Evolutionary conservation across 1,140 invertebrate species (phyloP).

Genomic region (Cecropterus lyciades): DNA sequence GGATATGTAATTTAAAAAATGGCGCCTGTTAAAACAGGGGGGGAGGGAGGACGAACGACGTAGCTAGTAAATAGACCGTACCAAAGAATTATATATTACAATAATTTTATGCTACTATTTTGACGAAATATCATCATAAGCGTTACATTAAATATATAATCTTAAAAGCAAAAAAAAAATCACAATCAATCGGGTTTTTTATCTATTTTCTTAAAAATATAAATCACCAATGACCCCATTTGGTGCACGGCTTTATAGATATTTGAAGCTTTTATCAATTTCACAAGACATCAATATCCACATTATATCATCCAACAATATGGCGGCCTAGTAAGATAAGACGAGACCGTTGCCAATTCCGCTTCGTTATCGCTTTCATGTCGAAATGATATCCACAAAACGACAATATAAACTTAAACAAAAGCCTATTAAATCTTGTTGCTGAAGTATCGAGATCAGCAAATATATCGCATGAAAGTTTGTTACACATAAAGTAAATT

Average conservation of each 20-base stretch:
- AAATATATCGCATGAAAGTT: too few species aligned
- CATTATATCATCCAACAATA: constrained; percentile 2
- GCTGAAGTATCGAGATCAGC: background rate
- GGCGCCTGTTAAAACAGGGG: too few species aligned
- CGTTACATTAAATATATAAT: too few species aligned
- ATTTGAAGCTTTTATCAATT: background rate
- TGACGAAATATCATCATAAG: too few species aligned
- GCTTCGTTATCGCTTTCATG: background rate
- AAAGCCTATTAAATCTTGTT: background rate
- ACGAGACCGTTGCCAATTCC: background rate
- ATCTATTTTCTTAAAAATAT: background rate
- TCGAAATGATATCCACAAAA: background rate
- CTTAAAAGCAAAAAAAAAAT: too few species aligned
- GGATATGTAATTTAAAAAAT: too few species aligned
- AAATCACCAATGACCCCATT: background rate
- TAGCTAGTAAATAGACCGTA: too few species aligned
- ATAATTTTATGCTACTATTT: too few species aligned
- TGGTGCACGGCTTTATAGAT: background rate
- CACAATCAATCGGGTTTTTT: too few species aligned
- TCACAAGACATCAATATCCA: background rate
- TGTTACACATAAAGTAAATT: too few species aligned
- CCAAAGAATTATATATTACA: too few species aligned
- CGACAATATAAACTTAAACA: background rate
- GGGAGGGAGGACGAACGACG: too few species aligned
- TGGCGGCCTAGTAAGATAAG: background rate